Conservation (phyloP, 2,797 vertebrate species). For the Emys orbicularis region DNA sequence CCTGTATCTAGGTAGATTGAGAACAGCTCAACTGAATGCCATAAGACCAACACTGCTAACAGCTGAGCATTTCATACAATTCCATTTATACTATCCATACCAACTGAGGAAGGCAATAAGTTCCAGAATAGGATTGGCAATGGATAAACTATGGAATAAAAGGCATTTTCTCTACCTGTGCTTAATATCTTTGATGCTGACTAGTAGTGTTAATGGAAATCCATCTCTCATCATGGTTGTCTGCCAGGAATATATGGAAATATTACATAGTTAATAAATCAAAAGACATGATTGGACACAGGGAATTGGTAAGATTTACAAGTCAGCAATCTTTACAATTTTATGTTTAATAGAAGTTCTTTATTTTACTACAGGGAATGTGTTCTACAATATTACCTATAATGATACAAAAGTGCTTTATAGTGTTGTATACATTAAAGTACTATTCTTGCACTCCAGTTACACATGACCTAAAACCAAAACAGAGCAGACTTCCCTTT, state of each 20-base stretch:
- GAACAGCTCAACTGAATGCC: background rate
- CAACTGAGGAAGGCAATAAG: background rate
- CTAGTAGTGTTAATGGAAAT: background rate
- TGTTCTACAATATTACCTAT: background rate
- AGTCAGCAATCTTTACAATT: background rate
- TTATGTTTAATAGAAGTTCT: accelerated
- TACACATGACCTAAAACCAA: background rate
- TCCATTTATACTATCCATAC: background rate
- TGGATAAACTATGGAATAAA: background rate
- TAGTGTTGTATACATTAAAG: background rate
- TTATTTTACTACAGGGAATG: background rate
- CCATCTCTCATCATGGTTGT: background rate
- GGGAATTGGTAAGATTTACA: background rate
- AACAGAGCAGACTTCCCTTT: background rate
- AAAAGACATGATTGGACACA: background rate
- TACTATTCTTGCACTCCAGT: background rate
- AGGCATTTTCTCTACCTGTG: background rate
- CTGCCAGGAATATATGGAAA: background rate
- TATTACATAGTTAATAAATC: background rate
- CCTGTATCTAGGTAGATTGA: background rate
- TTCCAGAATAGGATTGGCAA: background rate
- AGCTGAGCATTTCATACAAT: background rate
- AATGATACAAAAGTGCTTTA: background rate
- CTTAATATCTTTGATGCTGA: accelerated
- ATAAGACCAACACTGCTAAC: background rate